Conservation (phyloP, 2,797 vertebrate species). For the Cryptoblepharus egeriae region DNA sequence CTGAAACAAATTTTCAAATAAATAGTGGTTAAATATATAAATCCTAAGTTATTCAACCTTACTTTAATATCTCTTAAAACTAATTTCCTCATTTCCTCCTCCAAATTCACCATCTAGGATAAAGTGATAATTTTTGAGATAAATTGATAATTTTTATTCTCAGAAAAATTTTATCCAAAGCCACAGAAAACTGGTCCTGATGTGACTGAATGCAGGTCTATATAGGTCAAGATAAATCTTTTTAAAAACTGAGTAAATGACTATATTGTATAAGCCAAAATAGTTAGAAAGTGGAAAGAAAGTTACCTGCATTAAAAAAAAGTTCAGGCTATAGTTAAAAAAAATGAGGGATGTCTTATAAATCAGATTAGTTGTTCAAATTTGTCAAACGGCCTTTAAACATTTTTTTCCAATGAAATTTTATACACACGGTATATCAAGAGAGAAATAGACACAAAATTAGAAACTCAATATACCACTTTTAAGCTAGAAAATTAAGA, state of each 20-base stretch:
- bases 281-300: background rate
- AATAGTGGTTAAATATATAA: background rate
- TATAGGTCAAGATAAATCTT: background rate
- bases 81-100: background rate
- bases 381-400: background rate
- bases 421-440: background rate
- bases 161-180: too few relatives aligned
- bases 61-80: background rate
- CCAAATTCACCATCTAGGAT: background rate
- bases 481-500: background rate
- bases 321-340: background rate
- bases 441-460: too few relatives aligned
- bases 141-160: too few relatives aligned
- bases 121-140: background rate
- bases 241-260: background rate
- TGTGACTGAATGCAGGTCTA: background rate
- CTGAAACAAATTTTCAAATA: constrained; percentile 72
- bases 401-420: background rate
- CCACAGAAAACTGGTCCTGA: background rate
- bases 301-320: background rate
- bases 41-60: background rate
- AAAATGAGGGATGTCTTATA: background rate
- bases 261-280: background rate
- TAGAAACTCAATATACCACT: background rate
- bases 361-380: too few relatives aligned